A percentile compares a stretch with the other conserved stretches of the same genome.
Conservation (phyloP, 1,140 invertebrate species). For the Diachasmimorpha longicaudata region DNA sequence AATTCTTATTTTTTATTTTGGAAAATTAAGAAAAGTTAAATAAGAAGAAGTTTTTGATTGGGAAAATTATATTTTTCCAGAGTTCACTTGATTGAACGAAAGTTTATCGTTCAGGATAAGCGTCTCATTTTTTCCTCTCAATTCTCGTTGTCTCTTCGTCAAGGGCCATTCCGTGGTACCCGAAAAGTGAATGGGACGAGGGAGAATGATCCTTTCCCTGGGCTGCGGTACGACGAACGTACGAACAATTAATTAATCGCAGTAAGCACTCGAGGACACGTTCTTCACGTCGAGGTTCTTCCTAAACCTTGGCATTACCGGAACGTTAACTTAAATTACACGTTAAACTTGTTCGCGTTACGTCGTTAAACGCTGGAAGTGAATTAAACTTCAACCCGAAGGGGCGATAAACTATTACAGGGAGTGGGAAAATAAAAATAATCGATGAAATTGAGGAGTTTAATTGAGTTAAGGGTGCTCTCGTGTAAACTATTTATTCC, state of each 20-base stretch:
- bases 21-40: too few relatives aligned
- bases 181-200: neutral
- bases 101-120: neutral
- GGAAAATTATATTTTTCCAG: too few relatives aligned
- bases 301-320: slow-evolving; percentile 19
- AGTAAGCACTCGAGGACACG: slow-evolving; percentile 20
- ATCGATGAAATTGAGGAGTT: neutral
- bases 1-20: too few relatives aligned
- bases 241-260: slow-evolving; percentile 33
- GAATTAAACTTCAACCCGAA: slow-evolving; percentile 33
- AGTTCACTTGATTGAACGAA: slow-evolving; percentile 7
- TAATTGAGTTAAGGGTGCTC: too few relatives aligned
- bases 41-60: too few relatives aligned
- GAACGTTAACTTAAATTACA: slow-evolving; percentile 39
- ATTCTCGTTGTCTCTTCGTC: neutral
- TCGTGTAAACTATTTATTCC: too few relatives aligned
- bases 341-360: slow-evolving; percentile 28
- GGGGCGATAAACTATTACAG: neutral
- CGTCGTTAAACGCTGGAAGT: slow-evolving; percentile 26
- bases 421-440: neutral
- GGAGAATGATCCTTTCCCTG: neutral
- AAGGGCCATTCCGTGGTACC: neutral
- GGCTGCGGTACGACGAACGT: neutral
- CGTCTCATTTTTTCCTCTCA: neutral
- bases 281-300: slow-evolving; percentile 19